These are phyloP conservation scores for Pampus argenteus DNA, from an alignment of 2,797 vertebrate species.

Conservation along the genomic window DNA sequence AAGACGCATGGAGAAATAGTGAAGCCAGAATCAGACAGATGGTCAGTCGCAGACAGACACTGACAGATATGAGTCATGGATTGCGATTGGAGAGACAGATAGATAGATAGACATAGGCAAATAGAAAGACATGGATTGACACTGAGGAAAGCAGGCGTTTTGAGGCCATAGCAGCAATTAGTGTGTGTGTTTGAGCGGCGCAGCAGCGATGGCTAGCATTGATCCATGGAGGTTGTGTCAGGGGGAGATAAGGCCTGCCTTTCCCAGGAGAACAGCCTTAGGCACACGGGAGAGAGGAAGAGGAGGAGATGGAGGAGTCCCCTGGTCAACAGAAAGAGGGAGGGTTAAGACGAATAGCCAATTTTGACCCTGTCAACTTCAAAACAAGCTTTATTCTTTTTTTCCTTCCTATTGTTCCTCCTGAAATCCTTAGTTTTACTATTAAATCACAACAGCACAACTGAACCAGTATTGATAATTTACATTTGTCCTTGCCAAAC, in stretches of 20 bases:
- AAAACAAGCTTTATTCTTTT: slow-evolving; percentile 30
- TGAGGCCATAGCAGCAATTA: slow-evolving; percentile 70
- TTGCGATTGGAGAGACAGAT: slow-evolving; percentile 52
- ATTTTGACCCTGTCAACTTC: slow-evolving; percentile 52
- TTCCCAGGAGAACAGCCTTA: slow-evolving; percentile 78
- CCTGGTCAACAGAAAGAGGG: slow-evolving; percentile 62
- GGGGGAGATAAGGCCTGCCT: slow-evolving; percentile 86
- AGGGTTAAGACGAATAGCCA: slow-evolving; percentile 13
- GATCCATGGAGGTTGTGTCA: slow-evolving; percentile 86
- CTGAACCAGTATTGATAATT: background rate
- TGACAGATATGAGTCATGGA: slow-evolving; percentile 56
- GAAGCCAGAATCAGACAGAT: slow-evolving; percentile 35
- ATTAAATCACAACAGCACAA: background rate
- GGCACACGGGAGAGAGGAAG: slow-evolving; percentile 56
- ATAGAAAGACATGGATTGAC: slow-evolving; percentile 69
- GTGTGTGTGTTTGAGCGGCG: slow-evolving; percentile 66
- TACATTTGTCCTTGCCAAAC: background rate
- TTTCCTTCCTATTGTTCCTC: slow-evolving; percentile 12
- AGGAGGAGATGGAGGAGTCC: slow-evolving; percentile 50
- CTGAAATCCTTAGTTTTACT: slow-evolving; percentile 6
- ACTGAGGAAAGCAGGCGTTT: slow-evolving; percentile 72
- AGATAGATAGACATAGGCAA: slow-evolving; percentile 63
- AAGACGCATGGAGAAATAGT: slow-evolving; percentile 24
- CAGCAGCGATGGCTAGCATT: slow-evolving; percentile 84
- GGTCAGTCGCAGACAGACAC: slow-evolving; percentile 47